phyloP scores from a whole-genome alignment of 2,888 invertebrate genomes.

The Ptychoptera contaminata region DNA sequence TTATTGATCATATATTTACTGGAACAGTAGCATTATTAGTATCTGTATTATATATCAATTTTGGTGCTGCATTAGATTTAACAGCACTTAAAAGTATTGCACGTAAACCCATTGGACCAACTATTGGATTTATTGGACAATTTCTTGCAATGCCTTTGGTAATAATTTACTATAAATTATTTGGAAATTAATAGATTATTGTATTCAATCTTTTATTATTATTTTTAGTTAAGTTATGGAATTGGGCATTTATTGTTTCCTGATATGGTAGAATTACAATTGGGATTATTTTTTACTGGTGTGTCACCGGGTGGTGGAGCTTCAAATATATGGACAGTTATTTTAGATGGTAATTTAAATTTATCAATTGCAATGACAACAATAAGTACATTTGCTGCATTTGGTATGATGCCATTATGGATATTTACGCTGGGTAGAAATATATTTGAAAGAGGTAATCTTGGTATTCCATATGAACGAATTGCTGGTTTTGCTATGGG shows the following conservation, averaged over 20 bases:
- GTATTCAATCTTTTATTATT: neutral
- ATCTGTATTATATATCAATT: conserved; percentile 73
- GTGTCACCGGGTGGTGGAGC: conserved; percentile 90
- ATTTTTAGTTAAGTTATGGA: conserved; percentile 49
- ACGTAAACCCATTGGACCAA: conserved; percentile 57
- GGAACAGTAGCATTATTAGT: conserved; percentile 59
- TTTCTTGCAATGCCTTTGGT: conserved; percentile 77
- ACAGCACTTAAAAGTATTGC: conserved; percentile 46
- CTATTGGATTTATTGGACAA: conserved; percentile 63
- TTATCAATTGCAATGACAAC: conserved; percentile 93
- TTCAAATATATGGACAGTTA: conserved; percentile 89
- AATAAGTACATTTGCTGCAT: conserved; percentile 71
- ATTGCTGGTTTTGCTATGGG: conserved; percentile 60
- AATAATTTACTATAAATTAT: conserved; percentile 19
- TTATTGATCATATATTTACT: conserved; percentile 59
- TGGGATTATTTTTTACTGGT: conserved; percentile 81
- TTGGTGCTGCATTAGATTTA: conserved; percentile 78
- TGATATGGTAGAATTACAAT: conserved; percentile 47
- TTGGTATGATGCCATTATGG: conserved; percentile 89
- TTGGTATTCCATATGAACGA: conserved; percentile 61
- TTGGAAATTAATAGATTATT: too few species aligned
- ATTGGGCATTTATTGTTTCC: conserved; percentile 59
- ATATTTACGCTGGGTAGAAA: conserved; percentile 67
- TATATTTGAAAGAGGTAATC: conserved; percentile 54
- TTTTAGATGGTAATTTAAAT: conserved; percentile 83